Percentiles rank a stretch among this genome's conserved stretches.
These are phyloP conservation scores for Misgurnus mizolepis DNA, from an alignment of 2,113 vertebrate species.

Conservation along the genomic window DNA sequence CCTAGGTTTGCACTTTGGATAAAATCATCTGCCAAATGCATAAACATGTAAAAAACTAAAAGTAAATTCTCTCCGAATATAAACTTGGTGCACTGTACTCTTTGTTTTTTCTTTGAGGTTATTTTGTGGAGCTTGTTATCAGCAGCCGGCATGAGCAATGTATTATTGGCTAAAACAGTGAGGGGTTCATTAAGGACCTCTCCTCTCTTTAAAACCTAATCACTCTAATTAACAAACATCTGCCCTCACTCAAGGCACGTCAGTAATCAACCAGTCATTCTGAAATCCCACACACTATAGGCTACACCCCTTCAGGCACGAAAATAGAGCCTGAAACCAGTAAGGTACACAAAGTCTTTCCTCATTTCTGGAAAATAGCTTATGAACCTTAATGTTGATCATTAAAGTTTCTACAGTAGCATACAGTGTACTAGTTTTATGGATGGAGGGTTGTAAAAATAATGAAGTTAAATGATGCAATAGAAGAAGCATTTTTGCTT, in stretches of 20 bases:
- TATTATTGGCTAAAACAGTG: slow-evolving; percentile 37
- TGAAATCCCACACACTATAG: neutral
- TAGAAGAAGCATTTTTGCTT: too few relatives aligned
- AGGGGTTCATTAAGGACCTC: slow-evolving; percentile 37
- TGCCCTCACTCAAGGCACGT: slow-evolving; percentile 58
- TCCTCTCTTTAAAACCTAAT: slow-evolving; percentile 74
- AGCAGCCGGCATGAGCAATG: slow-evolving; percentile 38
- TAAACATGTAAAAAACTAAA: neutral
- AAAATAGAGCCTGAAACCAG: neutral
- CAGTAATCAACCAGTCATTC: slow-evolving; percentile 10
- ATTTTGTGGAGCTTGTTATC: slow-evolving; percentile 18
- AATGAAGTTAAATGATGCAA: too few relatives aligned
- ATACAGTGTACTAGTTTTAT: neutral
- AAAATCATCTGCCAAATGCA: neutral
- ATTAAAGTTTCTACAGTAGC: too few relatives aligned
- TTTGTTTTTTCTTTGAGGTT: slow-evolving; percentile 1
- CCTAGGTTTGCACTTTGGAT: too few relatives aligned
- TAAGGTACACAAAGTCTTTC: neutral
- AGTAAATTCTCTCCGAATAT: neutral
- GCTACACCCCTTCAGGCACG: neutral
- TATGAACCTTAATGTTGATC: neutral
- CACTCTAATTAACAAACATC: slow-evolving; percentile 80
- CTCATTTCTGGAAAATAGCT: neutral
- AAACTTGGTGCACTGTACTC: neutral
- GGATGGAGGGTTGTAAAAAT: too few relatives aligned